Percentiles rank a stretch among this genome's conserved stretches.
Evolutionary conservation across 2,113 vertebrate species (phyloP).

Genomic region (Onychostruthus taczanowskii): DNA sequence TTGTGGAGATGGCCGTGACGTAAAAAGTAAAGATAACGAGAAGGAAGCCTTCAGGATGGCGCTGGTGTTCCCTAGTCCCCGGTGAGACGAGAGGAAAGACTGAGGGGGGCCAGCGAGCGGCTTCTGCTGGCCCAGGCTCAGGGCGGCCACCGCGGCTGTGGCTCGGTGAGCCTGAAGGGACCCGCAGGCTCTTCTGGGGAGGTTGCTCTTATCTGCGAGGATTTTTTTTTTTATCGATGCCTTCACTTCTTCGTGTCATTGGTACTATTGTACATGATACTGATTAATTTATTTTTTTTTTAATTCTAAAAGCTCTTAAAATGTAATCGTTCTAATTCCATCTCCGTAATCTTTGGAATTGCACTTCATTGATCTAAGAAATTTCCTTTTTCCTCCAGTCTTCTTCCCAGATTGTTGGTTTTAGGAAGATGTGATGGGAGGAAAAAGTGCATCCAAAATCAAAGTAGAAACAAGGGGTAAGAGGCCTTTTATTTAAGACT

Average conservation of each 20-base stretch:
- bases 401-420: constrained; percentile 71
- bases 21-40: neutral
- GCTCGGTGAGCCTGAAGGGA: neutral
- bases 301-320: neutral
- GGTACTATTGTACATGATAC: neutral
- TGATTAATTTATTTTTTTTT: neutral
- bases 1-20: neutral
- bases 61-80: neutral
- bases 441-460: constrained; percentile 70
- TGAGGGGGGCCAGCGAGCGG: neutral
- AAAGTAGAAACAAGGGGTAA: constrained; percentile 69
- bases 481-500: constrained; percentile 69
- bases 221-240: neutral
- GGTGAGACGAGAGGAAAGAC: rapidly evolving
- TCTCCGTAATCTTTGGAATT: constrained; percentile 48
- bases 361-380: constrained; percentile 64
- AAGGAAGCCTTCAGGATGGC: neutral
- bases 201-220: neutral
- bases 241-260: neutral
- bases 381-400: constrained; percentile 72
- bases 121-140: neutral
- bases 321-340: constrained; percentile 33
- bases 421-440: constrained; percentile 72
- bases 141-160: neutral
- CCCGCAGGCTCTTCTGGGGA: neutral